Conservation (phyloP, 2,888 invertebrate species). For the Anodontia alba region DNA sequence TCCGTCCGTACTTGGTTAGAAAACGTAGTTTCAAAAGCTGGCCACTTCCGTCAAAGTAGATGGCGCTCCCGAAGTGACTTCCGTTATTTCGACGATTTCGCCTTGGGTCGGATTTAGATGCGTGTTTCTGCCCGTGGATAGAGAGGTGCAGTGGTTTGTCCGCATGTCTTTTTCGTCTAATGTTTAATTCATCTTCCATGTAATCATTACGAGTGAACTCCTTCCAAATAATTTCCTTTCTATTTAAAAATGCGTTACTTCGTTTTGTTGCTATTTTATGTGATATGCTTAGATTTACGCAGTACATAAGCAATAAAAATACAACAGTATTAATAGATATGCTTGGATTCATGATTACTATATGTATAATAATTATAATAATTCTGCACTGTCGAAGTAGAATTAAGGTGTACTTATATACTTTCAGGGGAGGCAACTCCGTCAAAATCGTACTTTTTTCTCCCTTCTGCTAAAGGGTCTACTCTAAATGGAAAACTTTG, state of each 20-base stretch:
- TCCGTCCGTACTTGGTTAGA: conserved; percentile 30
- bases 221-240: background rate
- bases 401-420: too few relatives aligned
- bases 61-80: conserved; percentile 57
- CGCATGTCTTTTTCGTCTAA: background rate
- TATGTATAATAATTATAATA: too few relatives aligned
- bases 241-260: background rate
- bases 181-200: background rate
- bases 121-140: background rate
- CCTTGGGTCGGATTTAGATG: background rate
- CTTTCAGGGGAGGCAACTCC: too few relatives aligned
- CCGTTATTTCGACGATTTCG: background rate
- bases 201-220: background rate
- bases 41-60: conserved; percentile 66
- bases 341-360: too few relatives aligned
- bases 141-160: background rate
- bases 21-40: conserved; percentile 60
- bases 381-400: too few relatives aligned
- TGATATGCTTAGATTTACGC: too few relatives aligned
- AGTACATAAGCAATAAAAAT: too few relatives aligned
- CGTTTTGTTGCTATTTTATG: background rate
- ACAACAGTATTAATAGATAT: too few relatives aligned
- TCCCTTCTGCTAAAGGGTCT: too few relatives aligned
- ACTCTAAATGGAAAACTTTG: too few relatives aligned
- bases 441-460: too few relatives aligned